Conservation (phyloP, 2,797 vertebrate genomes). For the Margarornis squamiger region DNA sequence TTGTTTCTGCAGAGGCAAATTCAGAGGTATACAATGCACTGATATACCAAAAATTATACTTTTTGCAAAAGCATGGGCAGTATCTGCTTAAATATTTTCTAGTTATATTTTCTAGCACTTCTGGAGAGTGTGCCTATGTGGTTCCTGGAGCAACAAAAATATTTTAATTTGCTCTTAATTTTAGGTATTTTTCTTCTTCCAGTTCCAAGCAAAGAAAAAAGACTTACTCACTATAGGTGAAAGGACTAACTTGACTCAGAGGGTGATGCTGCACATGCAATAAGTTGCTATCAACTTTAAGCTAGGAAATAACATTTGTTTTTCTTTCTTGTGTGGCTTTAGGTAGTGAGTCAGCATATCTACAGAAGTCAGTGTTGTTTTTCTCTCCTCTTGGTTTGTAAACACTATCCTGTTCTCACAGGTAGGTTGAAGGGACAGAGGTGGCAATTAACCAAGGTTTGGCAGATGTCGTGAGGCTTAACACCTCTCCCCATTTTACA, state of each 20-base stretch:
- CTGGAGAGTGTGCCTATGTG: neutral
- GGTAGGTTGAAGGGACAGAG: neutral
- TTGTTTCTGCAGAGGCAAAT: neutral
- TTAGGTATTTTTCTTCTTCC: neutral
- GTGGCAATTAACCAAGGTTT: neutral
- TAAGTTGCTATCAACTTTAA: neutral
- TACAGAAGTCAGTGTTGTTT: neutral
- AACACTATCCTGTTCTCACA: neutral
- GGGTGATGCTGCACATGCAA: neutral
- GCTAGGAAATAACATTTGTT: neutral
- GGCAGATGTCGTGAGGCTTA: neutral
- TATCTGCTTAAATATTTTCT: neutral
- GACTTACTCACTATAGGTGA: neutral
- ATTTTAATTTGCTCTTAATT: neutral
- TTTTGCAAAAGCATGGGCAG: neutral
- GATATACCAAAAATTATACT: neutral
- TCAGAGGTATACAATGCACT: neutral
- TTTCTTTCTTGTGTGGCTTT: neutral
- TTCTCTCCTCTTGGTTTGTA: neutral
- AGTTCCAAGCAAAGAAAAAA: neutral
- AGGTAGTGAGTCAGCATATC: neutral
- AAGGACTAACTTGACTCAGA: neutral
- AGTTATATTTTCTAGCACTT: neutral
- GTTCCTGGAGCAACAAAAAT: neutral
- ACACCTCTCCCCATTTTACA: neutral